These are phyloP conservation scores for Actenoides lindsayi DNA, from an alignment of 2,113 vertebrate genomes.

Conservation along the genomic window DNA sequence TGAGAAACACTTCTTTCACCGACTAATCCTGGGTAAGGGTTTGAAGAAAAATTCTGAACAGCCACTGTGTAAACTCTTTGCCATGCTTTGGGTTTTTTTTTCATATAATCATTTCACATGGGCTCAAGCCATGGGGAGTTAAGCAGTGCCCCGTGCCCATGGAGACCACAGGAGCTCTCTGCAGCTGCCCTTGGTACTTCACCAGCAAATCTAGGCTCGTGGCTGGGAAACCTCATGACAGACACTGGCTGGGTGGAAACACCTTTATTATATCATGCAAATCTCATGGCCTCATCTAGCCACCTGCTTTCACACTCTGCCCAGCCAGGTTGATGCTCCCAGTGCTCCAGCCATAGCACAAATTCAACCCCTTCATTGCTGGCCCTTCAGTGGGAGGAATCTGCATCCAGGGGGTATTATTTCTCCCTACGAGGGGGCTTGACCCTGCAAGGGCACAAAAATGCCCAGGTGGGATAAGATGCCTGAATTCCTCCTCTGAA, in stretches of 20 bases:
- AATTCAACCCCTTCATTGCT: neutral
- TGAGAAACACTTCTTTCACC: neutral
- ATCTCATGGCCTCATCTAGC: neutral
- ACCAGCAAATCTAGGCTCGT: neutral
- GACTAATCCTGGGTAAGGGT: neutral
- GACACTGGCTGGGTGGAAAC: neutral
- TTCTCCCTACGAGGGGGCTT: neutral
- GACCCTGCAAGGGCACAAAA: neutral
- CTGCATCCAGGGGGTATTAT: neutral
- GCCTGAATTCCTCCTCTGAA: neutral
- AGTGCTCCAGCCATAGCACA: neutral
- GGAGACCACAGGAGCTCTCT: neutral
- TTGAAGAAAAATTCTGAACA: neutral
- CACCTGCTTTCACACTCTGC: neutral
- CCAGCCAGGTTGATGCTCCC: neutral
- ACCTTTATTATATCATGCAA: neutral
- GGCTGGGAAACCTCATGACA: neutral
- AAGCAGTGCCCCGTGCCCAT: rapidly evolving
- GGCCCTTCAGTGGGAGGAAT: neutral
- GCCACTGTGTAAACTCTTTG: neutral
- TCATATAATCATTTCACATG: rapidly evolving
- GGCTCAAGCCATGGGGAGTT: neutral
- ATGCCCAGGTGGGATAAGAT: neutral
- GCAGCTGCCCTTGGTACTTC: neutral
- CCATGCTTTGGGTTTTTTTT: neutral